These are phyloP conservation scores for Gambelia wislizenii DNA, from an alignment of 2,797 vertebrate species.

Conservation along the genomic window DNA sequence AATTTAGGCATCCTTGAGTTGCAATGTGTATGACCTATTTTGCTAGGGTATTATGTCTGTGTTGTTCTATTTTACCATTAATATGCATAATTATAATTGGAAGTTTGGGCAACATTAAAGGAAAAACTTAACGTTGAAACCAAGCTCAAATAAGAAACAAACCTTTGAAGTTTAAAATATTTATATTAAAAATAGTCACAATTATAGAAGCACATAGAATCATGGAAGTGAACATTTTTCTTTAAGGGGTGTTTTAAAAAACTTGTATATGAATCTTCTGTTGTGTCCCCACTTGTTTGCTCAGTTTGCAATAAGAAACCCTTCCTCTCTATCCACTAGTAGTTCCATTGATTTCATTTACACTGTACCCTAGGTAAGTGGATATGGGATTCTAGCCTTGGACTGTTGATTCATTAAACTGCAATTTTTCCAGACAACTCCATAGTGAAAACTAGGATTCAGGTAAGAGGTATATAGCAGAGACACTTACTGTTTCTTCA, in stretches of 20 bases:
- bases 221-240: neutral
- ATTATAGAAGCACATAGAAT: constrained; percentile 16
- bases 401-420: neutral
- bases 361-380: neutral
- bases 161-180: constrained; percentile 3
- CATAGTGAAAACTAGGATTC: neutral
- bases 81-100: constrained; percentile 45
- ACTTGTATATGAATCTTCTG: neutral
- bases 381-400: neutral
- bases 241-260: neutral
- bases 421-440: neutral
- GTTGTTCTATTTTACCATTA: constrained; percentile 39
- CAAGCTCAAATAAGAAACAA: constrained; percentile 31
- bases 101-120: constrained; percentile 44
- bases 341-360: neutral
- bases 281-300: neutral
- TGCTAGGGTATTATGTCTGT: constrained; percentile 7
- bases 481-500: neutral
- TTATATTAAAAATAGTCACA: neutral
- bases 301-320: neutral
- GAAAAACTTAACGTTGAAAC: constrained; percentile 29
- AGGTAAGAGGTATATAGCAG: neutral
- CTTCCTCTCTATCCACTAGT: neutral
- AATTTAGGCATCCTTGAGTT: neutral
- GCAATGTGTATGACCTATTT: constrained; percentile 30